These are phyloP conservation scores for Drosophila takahashii DNA, from an alignment of 1,140 invertebrate species.

Conservation along the genomic window DNA sequence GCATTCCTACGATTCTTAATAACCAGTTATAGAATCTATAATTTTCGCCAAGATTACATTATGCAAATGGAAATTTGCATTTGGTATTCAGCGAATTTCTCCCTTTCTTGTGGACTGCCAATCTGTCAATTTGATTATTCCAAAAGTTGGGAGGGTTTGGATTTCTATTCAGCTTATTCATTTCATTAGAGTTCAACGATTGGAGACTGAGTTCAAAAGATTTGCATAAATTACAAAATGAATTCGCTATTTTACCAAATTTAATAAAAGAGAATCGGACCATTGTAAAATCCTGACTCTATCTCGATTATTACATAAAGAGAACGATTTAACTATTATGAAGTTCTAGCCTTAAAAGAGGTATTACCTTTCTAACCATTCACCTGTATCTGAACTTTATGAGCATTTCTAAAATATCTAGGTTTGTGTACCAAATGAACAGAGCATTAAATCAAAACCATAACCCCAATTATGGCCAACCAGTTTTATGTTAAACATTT, in stretches of 20 bases:
- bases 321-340: background rate
- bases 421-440: conserved; percentile 37
- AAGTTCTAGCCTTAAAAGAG: background rate
- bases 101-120: conserved; percentile 8
- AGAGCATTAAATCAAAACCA: conserved; percentile 33
- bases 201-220: conserved; percentile 17
- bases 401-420: conserved; percentile 2
- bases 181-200: conserved; percentile 21
- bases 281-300: conserved; percentile 3
- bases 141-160: conserved; percentile 2
- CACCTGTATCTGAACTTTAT: no score
- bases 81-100: conserved; percentile 39
- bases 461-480: conserved; percentile 51
- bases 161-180: conserved; percentile 29
- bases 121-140: conserved; percentile 36
- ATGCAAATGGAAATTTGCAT: conserved; percentile 41
- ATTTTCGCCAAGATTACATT: conserved; percentile 26
- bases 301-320: conserved; percentile 22
- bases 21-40: conserved; percentile 44
- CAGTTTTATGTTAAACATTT: conserved; percentile 41
- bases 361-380: background rate
- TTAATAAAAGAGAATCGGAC: background rate
- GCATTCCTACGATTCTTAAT: conserved; percentile 16
- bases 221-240: conserved; percentile 27
- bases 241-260: conserved; percentile 8